Percentiles rank a stretch among this genome's conserved stretches.
These are phyloP conservation scores for Embidobia sp. DNA, from an alignment of 2,888 invertebrate species.

Conservation along the genomic window DNA sequence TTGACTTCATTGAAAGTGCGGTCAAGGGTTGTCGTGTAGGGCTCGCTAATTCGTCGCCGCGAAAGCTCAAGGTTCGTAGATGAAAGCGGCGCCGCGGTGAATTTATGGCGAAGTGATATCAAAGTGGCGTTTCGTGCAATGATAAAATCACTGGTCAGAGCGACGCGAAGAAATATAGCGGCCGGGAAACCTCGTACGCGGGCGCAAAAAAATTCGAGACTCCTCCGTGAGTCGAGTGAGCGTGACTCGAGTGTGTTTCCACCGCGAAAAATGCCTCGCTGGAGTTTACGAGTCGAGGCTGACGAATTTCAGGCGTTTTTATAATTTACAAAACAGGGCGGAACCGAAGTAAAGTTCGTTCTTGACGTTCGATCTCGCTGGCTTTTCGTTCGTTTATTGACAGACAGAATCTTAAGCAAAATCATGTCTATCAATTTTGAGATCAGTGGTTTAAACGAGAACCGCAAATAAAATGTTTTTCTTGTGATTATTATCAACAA, in stretches of 20 bases:
- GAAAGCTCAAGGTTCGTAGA: constrained; percentile 35
- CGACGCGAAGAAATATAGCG: constrained; percentile 51
- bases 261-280: constrained; percentile 44
- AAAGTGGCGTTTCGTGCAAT: constrained; percentile 61
- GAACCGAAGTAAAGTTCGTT: constrained; percentile 6
- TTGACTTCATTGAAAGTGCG: constrained; percentile 30
- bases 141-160: constrained; percentile 60
- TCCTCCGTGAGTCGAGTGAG: constrained; percentile 62
- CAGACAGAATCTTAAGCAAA: no score
- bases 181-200: constrained; percentile 42
- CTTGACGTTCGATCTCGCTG: constrained; percentile 9
- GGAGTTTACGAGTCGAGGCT: constrained; percentile 15
- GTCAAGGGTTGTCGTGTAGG: constrained; percentile 18
- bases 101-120: constrained; percentile 55
- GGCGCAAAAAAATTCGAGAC: constrained; percentile 57
- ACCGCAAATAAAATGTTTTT: no score
- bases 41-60: constrained; percentile 31
- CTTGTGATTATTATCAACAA: no score
- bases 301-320: constrained; percentile 9
- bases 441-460: no score
- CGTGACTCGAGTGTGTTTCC: constrained; percentile 62
- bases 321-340: constrained; percentile 4
- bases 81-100: constrained; percentile 67
- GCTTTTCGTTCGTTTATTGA: constrained; percentile 1
- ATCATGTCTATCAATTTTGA: no score